Percentiles rank a stretch among this genome's conserved stretches.
These are phyloP conservation scores for Lichenostomus cassidix DNA, from an alignment of 2,113 vertebrate genomes.

Conservation along the genomic window DNA sequence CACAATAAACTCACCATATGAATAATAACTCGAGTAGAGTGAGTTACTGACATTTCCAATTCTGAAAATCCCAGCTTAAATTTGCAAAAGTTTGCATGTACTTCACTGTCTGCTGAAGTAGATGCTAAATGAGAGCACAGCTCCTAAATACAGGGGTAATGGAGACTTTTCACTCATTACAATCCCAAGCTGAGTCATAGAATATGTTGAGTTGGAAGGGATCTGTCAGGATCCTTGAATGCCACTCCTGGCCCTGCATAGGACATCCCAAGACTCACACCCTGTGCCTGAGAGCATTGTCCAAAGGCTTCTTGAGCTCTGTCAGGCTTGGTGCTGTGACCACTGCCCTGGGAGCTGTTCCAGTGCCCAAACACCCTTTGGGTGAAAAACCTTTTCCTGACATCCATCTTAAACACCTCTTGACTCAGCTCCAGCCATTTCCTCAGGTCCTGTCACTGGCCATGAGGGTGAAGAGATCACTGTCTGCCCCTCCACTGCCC, in stretches of 20 bases:
- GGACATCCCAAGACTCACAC: neutral
- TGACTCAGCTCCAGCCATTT: neutral
- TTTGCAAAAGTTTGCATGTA: neutral
- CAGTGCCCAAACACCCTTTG: neutral
- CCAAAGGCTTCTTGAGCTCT: neutral
- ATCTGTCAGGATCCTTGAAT: neutral
- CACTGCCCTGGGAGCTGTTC: neutral
- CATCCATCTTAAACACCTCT: neutral
- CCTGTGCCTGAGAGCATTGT: neutral
- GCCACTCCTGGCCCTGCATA: neutral
- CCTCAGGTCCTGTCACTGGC: neutral
- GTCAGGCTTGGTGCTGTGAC: neutral
- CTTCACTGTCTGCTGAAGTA: neutral
- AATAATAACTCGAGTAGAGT: neutral
- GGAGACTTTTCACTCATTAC: neutral
- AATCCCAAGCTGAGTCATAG: neutral
- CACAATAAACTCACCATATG: conserved; percentile 32
- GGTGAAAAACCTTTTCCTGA: neutral
- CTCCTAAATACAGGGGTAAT: neutral
- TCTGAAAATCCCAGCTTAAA: neutral
- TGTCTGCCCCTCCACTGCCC: neutral
- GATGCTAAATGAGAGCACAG: neutral
- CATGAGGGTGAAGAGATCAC: accelerated
- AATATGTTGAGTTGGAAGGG: neutral
- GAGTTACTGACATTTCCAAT: neutral